These are phyloP conservation scores for Cyprinodon variegatus DNA, from an alignment of 2,113 vertebrate species.

Conservation along the genomic window DNA sequence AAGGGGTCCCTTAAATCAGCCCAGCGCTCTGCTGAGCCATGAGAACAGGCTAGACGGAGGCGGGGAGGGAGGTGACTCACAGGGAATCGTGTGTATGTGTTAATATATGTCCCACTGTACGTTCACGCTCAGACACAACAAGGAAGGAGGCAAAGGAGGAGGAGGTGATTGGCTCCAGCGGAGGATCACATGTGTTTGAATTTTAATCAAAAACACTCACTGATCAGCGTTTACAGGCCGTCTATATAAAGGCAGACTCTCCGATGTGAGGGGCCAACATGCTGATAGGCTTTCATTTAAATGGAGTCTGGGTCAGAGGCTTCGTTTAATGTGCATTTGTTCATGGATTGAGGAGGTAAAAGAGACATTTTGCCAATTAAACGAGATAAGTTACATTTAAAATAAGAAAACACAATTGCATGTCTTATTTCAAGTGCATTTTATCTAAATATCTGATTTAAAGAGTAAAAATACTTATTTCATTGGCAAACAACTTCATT, in stretches of 20 bases:
- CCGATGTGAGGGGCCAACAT: conserved; percentile 70
- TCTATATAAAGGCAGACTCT: conserved; percentile 63
- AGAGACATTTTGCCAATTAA: too few relatives aligned
- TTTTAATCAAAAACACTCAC: conserved; percentile 72
- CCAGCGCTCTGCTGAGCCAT: conserved; percentile 54
- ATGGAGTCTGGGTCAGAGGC: conserved; percentile 63
- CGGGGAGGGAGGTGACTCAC: neutral
- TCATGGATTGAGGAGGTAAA: too few relatives aligned
- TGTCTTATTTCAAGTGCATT: too few relatives aligned
- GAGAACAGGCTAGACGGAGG: conserved; percentile 38
- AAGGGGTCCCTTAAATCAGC: conserved; percentile 78
- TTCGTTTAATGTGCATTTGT: conserved; percentile 60
- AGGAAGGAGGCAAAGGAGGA: conserved; percentile 14
- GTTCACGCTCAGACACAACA: conserved; percentile 24
- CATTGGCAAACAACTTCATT: too few relatives aligned
- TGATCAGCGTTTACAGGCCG: conserved; percentile 72
- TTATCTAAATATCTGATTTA: too few relatives aligned
- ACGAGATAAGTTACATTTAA: too few relatives aligned
- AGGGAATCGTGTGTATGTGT: conserved; percentile 7
- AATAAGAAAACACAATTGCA: too few relatives aligned
- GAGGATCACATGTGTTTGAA: conserved; percentile 59
- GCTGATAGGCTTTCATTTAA: conserved; percentile 75
- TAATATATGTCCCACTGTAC: conserved; percentile 40
- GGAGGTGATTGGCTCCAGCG: conserved; percentile 38
- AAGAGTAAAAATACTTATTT: too few relatives aligned